phyloP scores from a whole-genome alignment of 2,797 vertebrate genomes.

The Mus caroli region DNA sequence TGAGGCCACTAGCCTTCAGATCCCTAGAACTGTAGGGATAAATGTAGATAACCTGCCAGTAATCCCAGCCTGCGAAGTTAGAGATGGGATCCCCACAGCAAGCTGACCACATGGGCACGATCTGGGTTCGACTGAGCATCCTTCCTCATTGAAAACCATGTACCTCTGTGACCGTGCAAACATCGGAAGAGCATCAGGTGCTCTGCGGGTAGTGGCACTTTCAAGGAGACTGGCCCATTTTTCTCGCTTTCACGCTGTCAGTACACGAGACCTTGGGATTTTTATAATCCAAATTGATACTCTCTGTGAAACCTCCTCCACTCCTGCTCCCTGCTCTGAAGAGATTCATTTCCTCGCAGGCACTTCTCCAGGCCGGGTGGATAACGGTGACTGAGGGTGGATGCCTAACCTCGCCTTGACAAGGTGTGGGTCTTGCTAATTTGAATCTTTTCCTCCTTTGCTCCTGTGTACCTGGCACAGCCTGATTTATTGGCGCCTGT shows the following conservation, averaged over 20 bases:
- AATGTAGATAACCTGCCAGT: not conserved
- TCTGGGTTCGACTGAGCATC: not conserved
- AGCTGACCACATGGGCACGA: not conserved
- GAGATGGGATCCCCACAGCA: not conserved
- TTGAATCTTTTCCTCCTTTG: slow-evolving; percentile 74
- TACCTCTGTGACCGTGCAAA: not conserved
- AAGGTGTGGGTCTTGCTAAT: slow-evolving; percentile 57
- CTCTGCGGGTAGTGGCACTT: not conserved
- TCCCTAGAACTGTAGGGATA: not conserved
- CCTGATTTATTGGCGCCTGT: slow-evolving; percentile 86
- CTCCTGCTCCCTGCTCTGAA: slow-evolving; percentile 32
- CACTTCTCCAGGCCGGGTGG: slow-evolving; percentile 38
- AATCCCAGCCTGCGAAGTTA: not conserved
- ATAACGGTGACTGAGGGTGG: not conserved
- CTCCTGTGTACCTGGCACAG: slow-evolving; percentile 52
- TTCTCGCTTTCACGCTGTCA: slow-evolving; percentile 71
- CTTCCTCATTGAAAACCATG: not conserved
- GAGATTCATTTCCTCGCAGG: slow-evolving; percentile 62
- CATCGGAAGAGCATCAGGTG: not conserved
- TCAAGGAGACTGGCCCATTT: slow-evolving; percentile 60
- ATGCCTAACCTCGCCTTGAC: slow-evolving; percentile 60
- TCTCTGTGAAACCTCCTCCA: slow-evolving; percentile 67
- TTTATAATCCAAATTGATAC: slow-evolving; percentile 81
- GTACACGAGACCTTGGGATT: slow-evolving; percentile 73
- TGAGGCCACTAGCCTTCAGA: not conserved